Base-by-base conservation (phyloP, 2,888 invertebrate genomes). In the Eupithecia exiguata region DNA sequence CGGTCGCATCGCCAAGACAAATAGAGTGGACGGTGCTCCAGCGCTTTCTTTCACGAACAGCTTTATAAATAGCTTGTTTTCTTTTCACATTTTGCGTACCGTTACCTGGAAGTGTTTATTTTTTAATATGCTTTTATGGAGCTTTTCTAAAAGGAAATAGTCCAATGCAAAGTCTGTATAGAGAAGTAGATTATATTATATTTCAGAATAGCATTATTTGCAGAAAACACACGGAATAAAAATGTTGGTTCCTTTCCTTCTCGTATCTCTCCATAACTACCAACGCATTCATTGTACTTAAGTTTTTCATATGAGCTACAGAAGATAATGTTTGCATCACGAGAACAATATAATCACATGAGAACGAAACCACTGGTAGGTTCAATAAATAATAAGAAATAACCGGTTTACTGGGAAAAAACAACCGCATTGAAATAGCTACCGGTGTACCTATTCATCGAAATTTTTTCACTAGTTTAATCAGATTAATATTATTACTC, bases 1-100 rank as follows among this genome's bases (percentile, higher is more conserved):
- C 87, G 89, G 88, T 89, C 86, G 89, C 88, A 89, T 88, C 88
- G 88, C 81, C 83, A 90, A 90, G 89, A 90, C 91, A 92, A 92
- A 92, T 92, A 91, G 89, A 89, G 87, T 88, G 84, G 88, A 88
- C 86, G 88, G 87, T 89, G 88, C 86, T 84, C 83, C 85, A 85
- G 84, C 87, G 84, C 82, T 82, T 78, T 85, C 84, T 84, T 84
- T 82, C 80, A 80, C 82, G 79, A 87, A 87, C 86, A 88, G 87
- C 87, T 88, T 89, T 89, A 89, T 89, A 90, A 90, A 89, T 90
- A 88, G 88, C 84, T 85, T 87, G 87, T 88, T 90, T 89, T 89
- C 83, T 86, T 86, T 83, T 81, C 82, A 85, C 84, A 86, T 85
- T 86, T 85, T 84, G 80, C 77, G 40, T 66, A 25, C 40, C 25